A percentile compares a stretch with the other conserved stretches of the same genome.
These are phyloP conservation scores for Bugulina stolonifera DNA, from an alignment of 2,888 invertebrate species.

Conservation along the genomic window DNA sequence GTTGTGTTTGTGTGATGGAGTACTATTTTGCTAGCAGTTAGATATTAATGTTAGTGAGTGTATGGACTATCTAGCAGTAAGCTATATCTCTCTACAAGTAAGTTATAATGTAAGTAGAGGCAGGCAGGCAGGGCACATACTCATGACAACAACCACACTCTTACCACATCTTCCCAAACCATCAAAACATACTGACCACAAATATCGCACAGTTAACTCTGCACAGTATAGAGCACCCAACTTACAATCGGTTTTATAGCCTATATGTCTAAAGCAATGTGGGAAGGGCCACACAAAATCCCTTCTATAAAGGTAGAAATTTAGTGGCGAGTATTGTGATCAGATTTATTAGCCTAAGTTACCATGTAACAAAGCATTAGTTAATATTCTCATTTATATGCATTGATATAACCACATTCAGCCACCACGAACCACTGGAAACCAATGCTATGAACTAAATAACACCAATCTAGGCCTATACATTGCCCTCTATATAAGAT, in stretches of 20 bases:
- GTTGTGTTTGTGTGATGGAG: too few relatives aligned
- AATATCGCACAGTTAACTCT: too few relatives aligned
- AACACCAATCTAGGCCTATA: neutral
- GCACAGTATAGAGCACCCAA: neutral
- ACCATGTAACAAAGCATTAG: neutral
- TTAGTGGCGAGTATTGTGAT: neutral
- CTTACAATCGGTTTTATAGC: neutral
- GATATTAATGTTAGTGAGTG: too few relatives aligned
- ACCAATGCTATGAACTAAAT: neutral
- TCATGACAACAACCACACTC: neutral
- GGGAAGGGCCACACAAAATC: neutral
- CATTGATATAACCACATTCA: neutral
- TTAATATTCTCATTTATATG: neutral
- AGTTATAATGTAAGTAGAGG: neutral
- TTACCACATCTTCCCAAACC: constrained; percentile 10
- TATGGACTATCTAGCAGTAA: too few relatives aligned
- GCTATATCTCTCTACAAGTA: too few relatives aligned
- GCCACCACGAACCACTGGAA: neutral
- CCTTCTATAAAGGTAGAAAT: neutral
- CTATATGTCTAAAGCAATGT: neutral
- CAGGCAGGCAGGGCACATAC: neutral
- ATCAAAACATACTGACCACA: constrained; percentile 23
- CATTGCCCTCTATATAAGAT: too few relatives aligned
- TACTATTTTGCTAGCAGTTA: too few relatives aligned
- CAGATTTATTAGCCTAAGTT: neutral